A percentile compares a stretch with the other conserved stretches of the same genome.
Evolutionary conservation across 2,888 invertebrate species (phyloP).

Genomic region (Orthosia gracilis): DNA sequence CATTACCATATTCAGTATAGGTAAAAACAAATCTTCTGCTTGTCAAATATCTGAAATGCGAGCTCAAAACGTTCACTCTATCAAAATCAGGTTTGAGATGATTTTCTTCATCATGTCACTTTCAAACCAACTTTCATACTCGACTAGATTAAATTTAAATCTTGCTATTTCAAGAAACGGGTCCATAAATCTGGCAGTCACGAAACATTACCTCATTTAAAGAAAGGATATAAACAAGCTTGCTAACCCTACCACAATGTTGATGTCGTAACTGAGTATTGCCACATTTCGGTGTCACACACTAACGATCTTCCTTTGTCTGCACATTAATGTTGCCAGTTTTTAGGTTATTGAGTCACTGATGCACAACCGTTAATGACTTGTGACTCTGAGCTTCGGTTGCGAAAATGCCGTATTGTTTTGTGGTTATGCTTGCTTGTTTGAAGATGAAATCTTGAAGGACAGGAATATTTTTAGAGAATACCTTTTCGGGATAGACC

Average conservation of each 20-base stretch:
- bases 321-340: slow-evolving; percentile 49
- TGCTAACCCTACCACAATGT: slow-evolving; percentile 52
- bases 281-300: slow-evolving; percentile 57
- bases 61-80: too few relatives aligned
- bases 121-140: background rate
- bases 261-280: slow-evolving; percentile 56
- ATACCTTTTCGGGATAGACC: too few relatives aligned
- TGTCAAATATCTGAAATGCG: too few relatives aligned
- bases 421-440: slow-evolving; percentile 2
- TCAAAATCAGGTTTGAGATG: background rate
- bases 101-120: background rate
- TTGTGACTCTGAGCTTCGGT: slow-evolving; percentile 30
- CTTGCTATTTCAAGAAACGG: background rate
- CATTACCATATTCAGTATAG: too few relatives aligned
- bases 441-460: background rate
- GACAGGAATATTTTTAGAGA: background rate
- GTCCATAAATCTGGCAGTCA: slow-evolving; percentile 4
- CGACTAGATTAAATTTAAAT: background rate
- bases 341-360: slow-evolving; percentile 62
- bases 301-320: slow-evolving; percentile 67
- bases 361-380: slow-evolving; percentile 53
- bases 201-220: slow-evolving; percentile 18
- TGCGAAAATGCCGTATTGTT: slow-evolving; percentile 46
- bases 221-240: slow-evolving; percentile 6
- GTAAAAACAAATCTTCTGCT: too few relatives aligned